Conservation (phyloP, 2,113 vertebrate species). For the Malaclemys terrapin region DNA sequence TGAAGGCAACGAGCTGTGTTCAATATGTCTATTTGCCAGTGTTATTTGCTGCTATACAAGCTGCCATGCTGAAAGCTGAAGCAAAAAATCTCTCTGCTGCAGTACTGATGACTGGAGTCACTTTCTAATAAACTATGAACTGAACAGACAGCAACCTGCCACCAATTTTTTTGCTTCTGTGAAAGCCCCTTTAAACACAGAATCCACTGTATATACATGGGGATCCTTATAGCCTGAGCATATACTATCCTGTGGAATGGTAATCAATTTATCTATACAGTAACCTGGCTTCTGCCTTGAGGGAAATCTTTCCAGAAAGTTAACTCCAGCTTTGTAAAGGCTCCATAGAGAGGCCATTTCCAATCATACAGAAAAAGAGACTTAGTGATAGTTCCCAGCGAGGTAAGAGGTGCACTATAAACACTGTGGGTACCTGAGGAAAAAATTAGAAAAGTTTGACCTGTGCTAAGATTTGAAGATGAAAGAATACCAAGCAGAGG, state of each 20-base stretch:
- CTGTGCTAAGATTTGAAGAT: background rate
- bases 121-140: background rate
- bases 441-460: background rate
- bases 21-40: background rate
- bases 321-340: background rate
- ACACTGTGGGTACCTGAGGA: background rate
- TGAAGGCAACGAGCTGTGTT: background rate
- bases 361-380: background rate
- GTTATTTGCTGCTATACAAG: no score
- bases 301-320: background rate
- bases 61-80: background rate
- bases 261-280: background rate
- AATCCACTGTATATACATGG: no score
- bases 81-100: background rate
- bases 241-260: background rate
- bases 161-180: background rate
- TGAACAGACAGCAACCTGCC: background rate
- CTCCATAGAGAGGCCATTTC: background rate
- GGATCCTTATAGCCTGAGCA: background rate
- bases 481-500: rapidly evolving
- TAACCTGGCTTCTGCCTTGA: background rate
- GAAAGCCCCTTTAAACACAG: background rate
- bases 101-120: background rate
- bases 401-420: background rate
- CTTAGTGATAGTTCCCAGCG: background rate